Conservation (phyloP, 2,797 vertebrate genomes). For the Potorous gilbertii region DNA sequence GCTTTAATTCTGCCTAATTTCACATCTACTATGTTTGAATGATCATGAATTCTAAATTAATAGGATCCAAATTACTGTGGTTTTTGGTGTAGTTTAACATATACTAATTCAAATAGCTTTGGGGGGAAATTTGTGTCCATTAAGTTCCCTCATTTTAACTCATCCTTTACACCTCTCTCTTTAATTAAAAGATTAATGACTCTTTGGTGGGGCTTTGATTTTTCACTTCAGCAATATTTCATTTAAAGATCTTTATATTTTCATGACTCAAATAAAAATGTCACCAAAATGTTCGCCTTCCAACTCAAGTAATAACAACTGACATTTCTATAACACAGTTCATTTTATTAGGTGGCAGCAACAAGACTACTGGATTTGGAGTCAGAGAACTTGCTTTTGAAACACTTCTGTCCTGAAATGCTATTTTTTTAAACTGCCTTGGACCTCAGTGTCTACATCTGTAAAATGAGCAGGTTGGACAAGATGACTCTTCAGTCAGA, state of each 20-base stretch:
- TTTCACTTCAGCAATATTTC: not conserved
- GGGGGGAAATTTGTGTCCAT: not conserved
- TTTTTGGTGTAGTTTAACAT: conserved; percentile 2
- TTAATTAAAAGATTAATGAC: not conserved
- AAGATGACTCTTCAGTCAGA: not conserved
- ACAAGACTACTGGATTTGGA: not conserved
- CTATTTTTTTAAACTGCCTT: not conserved
- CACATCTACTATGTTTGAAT: not conserved
- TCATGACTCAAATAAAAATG: not conserved
- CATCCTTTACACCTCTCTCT: not conserved
- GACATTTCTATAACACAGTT: not conserved
- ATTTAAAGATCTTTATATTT: not conserved
- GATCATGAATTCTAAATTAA: not conserved
- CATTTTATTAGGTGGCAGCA: not conserved
- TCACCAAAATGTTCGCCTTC: not conserved
- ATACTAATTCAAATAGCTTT: not conserved
- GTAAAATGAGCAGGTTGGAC: not conserved
- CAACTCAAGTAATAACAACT: not conserved
- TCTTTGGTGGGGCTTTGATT: not conserved
- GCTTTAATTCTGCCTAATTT: not conserved
- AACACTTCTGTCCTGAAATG: not conserved
- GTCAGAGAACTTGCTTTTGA: not conserved
- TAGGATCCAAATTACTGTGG: not conserved
- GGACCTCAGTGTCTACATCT: not conserved
- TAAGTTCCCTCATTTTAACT: not conserved